Evolutionary conservation across 2,888 invertebrate species (phyloP).

Genomic region (Meganola albula): DNA sequence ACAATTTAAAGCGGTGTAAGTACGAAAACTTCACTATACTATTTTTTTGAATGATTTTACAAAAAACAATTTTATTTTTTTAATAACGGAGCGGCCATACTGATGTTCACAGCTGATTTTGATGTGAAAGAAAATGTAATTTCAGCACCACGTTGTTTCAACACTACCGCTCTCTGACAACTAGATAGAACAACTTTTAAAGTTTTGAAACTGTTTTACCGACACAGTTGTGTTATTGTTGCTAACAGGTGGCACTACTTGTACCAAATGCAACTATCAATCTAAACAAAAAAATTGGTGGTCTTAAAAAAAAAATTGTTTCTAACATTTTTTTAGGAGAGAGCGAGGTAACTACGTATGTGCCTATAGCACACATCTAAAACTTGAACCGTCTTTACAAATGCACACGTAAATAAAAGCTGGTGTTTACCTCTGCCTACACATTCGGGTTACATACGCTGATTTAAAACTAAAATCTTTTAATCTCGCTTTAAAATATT

Average conservation of each 20-base stretch:
- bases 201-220: constrained; percentile 52
- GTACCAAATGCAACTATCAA: no score
- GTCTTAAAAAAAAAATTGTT: no score
- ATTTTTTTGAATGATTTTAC: constrained; percentile 61
- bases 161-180: constrained; percentile 45
- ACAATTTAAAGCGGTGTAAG: constrained; percentile 49
- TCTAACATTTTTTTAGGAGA: no score
- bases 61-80: constrained; percentile 68
- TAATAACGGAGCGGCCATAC: constrained; percentile 71
- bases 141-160: constrained; percentile 71
- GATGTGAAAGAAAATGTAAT: constrained; percentile 67
- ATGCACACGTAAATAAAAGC: no score
- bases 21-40: constrained; percentile 65
- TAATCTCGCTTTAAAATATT: no score
- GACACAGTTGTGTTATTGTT: constrained; percentile 10
- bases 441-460: no score
- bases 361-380: no score
- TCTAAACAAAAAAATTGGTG: no score
- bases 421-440: no score
- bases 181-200: constrained; percentile 13
- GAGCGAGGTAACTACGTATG: no score
- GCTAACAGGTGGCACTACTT: constrained; percentile 11
- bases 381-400: no score
- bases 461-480: no score
- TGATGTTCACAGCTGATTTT: constrained; percentile 78